Evolutionary conservation across 30 jellyfish, hydroid and myxozoan genomes (phyloP).

Genomic region (Chironex yamaguchii): DNA sequence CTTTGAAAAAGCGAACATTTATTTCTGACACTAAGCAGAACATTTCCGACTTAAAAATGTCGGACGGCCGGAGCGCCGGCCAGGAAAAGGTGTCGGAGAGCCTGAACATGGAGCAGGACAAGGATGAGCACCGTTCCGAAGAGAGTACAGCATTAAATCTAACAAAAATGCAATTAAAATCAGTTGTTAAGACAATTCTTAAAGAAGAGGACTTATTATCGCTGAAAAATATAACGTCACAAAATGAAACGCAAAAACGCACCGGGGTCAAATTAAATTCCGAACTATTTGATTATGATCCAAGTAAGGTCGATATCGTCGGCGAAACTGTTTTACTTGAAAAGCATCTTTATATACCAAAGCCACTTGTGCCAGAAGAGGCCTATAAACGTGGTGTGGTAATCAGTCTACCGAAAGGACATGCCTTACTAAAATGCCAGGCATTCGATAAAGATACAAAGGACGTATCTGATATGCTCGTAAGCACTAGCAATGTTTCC

Average conservation of each 20-base stretch:
- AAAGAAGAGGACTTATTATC: not conserved
- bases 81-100: not conserved
- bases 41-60: too few relatives aligned
- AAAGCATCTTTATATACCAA: constrained; percentile 75
- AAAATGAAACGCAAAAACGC: not conserved
- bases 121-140: too few relatives aligned
- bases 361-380: constrained; percentile 76
- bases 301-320: not conserved
- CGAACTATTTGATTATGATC: not conserved
- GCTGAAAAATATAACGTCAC: not conserved
- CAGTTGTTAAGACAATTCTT: not conserved
- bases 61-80: too few relatives aligned
- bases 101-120: not conserved
- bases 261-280: constrained; percentile 1
- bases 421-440: constrained; percentile 90
- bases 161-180: not conserved
- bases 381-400: constrained; percentile 95
- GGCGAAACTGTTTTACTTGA: constrained; percentile 38
- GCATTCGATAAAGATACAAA: constrained; percentile 7
- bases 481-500: not conserved
- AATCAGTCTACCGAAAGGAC: constrained; percentile 96
- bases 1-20: not conserved
- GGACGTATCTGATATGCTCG: not conserved
- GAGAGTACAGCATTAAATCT: not conserved
- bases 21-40: not conserved